Conservation (phyloP, 2,113 vertebrate species). For the Pollachius pollachius region DNA sequence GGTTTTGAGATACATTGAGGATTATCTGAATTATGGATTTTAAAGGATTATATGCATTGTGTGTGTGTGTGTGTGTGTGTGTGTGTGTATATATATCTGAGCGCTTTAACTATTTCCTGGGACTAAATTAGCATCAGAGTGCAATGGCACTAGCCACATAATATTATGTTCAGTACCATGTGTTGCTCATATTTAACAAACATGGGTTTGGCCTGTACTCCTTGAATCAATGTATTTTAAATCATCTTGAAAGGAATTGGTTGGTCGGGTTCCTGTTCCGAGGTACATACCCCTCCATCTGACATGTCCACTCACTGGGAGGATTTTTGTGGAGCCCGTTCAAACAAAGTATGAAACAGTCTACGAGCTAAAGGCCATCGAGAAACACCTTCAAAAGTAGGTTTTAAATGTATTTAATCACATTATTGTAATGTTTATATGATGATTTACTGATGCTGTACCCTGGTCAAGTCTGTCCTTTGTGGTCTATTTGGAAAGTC, state of each 20-base stretch:
- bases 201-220: too few species aligned
- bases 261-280: constrained; percentile 9
- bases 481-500: too few species aligned
- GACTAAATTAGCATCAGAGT: too few species aligned
- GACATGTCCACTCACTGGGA: constrained; percentile 55
- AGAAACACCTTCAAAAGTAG: constrained; percentile 53
- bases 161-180: too few species aligned
- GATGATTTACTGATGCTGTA: not conserved
- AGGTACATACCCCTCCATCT: constrained; percentile 39
- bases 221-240: not conserved
- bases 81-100: too few species aligned
- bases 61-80: too few species aligned
- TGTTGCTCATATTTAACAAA: too few species aligned
- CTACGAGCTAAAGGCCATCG: constrained; percentile 63
- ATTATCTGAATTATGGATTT: too few species aligned
- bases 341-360: constrained; percentile 36
- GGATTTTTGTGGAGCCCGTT: constrained; percentile 65
- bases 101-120: too few species aligned
- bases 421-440: not conserved
- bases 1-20: not conserved
- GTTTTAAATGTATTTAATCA: constrained; percentile 4
- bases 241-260: constrained; percentile 39
- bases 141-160: too few species aligned
- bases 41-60: too few species aligned
- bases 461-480: not conserved